These are phyloP conservation scores for Sthenelais limicola DNA, from an alignment of 2,888 invertebrate genomes.

Conservation along the genomic window DNA sequence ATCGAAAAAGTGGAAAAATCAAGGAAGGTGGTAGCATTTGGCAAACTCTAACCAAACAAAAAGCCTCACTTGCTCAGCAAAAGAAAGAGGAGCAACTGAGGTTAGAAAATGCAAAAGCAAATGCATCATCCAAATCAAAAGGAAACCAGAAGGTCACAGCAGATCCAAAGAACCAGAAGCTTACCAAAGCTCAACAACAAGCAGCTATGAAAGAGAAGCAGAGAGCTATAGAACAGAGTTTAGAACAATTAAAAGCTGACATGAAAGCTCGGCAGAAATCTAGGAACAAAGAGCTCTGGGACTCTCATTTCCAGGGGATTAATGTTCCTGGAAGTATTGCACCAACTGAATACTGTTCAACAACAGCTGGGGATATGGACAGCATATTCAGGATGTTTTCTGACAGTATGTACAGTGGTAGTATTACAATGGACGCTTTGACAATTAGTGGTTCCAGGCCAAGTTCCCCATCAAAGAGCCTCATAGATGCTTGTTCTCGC, in stretches of 20 bases:
- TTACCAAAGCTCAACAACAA: background rate
- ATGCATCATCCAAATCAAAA: background rate
- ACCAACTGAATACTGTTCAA: constrained; percentile 3
- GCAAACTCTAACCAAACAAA: constrained; percentile 27
- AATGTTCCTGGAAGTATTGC: constrained; percentile 15
- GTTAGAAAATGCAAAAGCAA: background rate
- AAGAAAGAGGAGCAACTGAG: constrained; percentile 19
- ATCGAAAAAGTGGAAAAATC: too few relatives aligned
- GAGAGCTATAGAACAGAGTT: constrained; percentile 4
- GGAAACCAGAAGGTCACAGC: constrained; percentile 3
- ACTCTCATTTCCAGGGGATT: constrained; percentile 17
- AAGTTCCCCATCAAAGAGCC: background rate
- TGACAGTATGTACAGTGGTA: background rate
- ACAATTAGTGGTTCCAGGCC: background rate
- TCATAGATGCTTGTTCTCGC: background rate
- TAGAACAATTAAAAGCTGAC: background rate
- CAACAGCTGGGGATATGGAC: background rate
- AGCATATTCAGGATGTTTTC: constrained; percentile 21
- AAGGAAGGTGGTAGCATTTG: constrained; percentile 12
- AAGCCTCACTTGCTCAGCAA: constrained; percentile 2
- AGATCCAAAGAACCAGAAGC: background rate
- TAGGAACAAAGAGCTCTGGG: background rate
- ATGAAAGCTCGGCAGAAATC: background rate
- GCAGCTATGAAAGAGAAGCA: background rate
- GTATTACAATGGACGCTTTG: constrained; percentile 21